These are phyloP conservation scores for Leuciscus waleckii DNA, from an alignment of 2,797 vertebrate genomes.

Conservation along the genomic window DNA sequence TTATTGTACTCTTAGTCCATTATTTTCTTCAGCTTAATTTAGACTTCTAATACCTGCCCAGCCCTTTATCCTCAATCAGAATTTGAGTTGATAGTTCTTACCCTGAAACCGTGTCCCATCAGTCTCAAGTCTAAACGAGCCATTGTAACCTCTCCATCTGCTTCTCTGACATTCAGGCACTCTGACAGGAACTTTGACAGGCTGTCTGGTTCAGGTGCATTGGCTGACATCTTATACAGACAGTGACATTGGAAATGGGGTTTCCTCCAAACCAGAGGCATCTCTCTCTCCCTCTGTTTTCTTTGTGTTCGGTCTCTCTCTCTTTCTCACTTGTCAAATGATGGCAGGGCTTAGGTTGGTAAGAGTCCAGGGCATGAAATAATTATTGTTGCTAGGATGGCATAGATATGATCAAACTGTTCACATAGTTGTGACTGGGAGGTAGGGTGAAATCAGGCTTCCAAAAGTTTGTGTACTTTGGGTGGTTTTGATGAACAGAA, in stretches of 20 bases:
- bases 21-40: background rate
- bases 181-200: constrained; percentile 41
- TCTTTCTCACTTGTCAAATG: constrained; percentile 53
- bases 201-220: constrained; percentile 35
- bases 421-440: constrained; percentile 9
- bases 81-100: constrained; percentile 45
- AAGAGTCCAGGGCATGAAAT: constrained; percentile 41
- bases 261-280: constrained; percentile 50
- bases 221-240: constrained; percentile 52
- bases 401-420: constrained; percentile 30
- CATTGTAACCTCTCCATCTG: constrained; percentile 49
- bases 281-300: constrained; percentile 32
- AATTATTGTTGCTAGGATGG: constrained; percentile 39
- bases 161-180: constrained; percentile 31
- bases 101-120: constrained; percentile 52
- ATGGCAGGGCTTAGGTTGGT: constrained; percentile 50
- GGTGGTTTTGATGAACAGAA: constrained; percentile 20
- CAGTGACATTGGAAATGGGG: constrained; percentile 50
- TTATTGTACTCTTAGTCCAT: background rate
- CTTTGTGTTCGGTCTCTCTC: constrained; percentile 32
- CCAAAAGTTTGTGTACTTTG: constrained; percentile 48
- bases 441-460: constrained; percentile 40
- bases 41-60: background rate
- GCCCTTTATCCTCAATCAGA: background rate
- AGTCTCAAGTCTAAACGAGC: constrained; percentile 41